Conservation (phyloP, 2,888 invertebrate species). For the Steinernema hermaphroditum region DNA sequence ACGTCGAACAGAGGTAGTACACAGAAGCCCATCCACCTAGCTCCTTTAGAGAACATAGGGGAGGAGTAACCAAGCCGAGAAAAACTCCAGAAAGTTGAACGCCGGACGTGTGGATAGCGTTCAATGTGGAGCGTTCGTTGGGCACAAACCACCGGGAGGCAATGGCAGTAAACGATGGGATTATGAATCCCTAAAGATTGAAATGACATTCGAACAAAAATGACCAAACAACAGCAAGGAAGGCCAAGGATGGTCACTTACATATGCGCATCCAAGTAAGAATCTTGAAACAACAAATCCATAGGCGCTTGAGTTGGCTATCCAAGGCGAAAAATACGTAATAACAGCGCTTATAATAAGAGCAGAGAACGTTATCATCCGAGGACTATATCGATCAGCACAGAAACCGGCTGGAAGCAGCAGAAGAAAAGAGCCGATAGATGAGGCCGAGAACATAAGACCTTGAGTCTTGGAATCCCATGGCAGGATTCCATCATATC, state of each 20-base stretch:
- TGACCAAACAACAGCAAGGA: too few species aligned
- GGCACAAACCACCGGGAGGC: conserved; percentile 54
- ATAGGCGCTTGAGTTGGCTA: conserved; percentile 45
- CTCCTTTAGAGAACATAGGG: conserved; percentile 44
- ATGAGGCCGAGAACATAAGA: conserved; percentile 50
- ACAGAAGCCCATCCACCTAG: conserved; percentile 54
- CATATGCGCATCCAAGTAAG: conserved; percentile 55
- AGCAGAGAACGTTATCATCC: conserved; percentile 44
- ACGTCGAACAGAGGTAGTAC: conserved; percentile 51
- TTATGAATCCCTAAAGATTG: conserved; percentile 45
- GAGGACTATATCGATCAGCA: conserved; percentile 56
- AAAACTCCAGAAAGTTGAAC: conserved; percentile 52
- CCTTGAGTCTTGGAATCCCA: conserved; percentile 54
- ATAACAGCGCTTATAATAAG: conserved; percentile 39
- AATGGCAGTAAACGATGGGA: conserved; percentile 48
- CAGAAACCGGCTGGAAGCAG: conserved; percentile 48
- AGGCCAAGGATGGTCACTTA: too few species aligned
- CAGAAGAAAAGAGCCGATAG: conserved; percentile 53
- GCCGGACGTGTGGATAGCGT: conserved; percentile 57
- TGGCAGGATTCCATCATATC: conserved; percentile 45
- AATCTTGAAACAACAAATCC: conserved; percentile 46
- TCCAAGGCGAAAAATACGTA: conserved; percentile 45
- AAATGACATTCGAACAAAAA: too few species aligned
- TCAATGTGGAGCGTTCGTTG: conserved; percentile 49
- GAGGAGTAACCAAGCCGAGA: conserved; percentile 41